A percentile compares a stretch with the other conserved stretches of the same genome.
phyloP scores from a whole-genome alignment of 2,888 invertebrate genomes.

The Xylota segnis region DNA sequence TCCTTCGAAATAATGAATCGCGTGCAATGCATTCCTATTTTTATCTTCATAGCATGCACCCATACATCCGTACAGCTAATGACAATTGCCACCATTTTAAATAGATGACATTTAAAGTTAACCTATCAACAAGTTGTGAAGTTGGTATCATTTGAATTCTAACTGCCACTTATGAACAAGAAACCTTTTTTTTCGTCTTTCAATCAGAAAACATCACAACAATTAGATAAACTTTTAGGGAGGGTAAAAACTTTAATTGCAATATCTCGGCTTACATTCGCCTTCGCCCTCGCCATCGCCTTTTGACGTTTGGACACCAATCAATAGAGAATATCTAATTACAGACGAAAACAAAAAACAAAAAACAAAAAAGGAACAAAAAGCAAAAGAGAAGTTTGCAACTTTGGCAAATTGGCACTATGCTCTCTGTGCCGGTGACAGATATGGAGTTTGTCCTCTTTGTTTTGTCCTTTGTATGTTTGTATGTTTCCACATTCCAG shows the following conservation, averaged over 20 bases:
- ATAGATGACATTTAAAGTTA: conserved; percentile 33
- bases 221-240: conserved; percentile 43
- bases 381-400: conserved; percentile 29
- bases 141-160: conserved; percentile 13
- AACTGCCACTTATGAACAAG: background rate
- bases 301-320: conserved; percentile 39
- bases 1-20: too few species aligned
- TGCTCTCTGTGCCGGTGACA: conserved; percentile 8
- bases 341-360: conserved; percentile 31
- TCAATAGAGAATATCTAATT: conserved; percentile 55
- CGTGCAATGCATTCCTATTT: background rate
- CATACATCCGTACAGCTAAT: background rate
- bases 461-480: conserved; percentile 21
- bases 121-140: conserved; percentile 53
- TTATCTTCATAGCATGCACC: conserved; percentile 17
- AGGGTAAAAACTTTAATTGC: background rate
- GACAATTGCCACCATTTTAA: conserved; percentile 11
- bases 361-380: conserved; percentile 2
- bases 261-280: conserved; percentile 21
- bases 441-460: conserved; percentile 14
- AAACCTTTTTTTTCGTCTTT: conserved; percentile 14
- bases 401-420: conserved; percentile 28
- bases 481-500: conserved; percentile 50
- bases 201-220: conserved; percentile 27
- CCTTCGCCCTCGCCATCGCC: too few species aligned